phyloP scores from a whole-genome alignment of 2,888 invertebrate species.

The Macroteleia sp. region DNA sequence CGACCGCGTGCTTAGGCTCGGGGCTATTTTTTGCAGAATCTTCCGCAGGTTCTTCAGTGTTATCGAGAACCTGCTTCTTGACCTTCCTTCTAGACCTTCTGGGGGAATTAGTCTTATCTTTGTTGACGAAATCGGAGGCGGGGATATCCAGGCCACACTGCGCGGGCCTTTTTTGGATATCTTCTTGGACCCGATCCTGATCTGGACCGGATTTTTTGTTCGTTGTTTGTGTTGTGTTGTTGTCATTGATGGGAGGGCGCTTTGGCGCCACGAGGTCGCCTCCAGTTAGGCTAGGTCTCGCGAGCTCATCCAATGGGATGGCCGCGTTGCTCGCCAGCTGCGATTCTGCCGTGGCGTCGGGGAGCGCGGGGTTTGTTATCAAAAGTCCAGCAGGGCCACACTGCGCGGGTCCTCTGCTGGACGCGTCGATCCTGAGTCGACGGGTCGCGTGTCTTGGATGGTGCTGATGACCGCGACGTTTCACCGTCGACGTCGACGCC shows the following conservation, averaged over 20 bases:
- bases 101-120: constrained; percentile 22
- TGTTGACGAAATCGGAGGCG: not conserved
- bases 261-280: constrained; percentile 48
- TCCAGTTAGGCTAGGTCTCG: constrained; percentile 54
- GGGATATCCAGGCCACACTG: constrained; percentile 80
- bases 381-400: constrained; percentile 80
- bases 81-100: constrained; percentile 21
- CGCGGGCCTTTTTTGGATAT: constrained; percentile 78
- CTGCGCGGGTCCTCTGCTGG: constrained; percentile 83
- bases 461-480: constrained; percentile 82
- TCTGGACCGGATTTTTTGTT: constrained; percentile 4
- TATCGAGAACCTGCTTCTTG: constrained; percentile 15
- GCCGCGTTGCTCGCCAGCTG: constrained; percentile 36
- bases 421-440: constrained; percentile 76
- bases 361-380: constrained; percentile 35
- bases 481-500: constrained; percentile 75
- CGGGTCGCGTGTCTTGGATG: constrained; percentile 81
- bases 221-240: constrained; percentile 22
- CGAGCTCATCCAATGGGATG: constrained; percentile 43
- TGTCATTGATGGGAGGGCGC: constrained; percentile 23
- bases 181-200: constrained; percentile 11
- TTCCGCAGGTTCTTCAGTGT: constrained; percentile 2
- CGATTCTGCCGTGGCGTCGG: constrained; percentile 20
- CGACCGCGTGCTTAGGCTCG: constrained; percentile 83
- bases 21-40: constrained; percentile 35